A percentile compares a stretch with the other conserved stretches of the same genome.
phyloP scores from a whole-genome alignment of 2,113 vertebrate genomes.

The Strix uralensis region DNA sequence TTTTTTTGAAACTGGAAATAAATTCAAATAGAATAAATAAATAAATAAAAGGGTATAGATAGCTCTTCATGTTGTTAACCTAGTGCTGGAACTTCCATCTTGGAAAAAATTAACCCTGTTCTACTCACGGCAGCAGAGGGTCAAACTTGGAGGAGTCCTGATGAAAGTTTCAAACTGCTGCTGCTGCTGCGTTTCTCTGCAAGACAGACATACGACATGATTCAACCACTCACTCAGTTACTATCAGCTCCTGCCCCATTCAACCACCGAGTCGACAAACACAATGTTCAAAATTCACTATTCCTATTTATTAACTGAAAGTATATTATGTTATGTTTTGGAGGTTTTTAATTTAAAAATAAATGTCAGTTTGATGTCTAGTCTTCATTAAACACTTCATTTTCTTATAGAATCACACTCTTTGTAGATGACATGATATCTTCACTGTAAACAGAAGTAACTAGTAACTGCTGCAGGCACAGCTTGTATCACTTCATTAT shows the following conservation, averaged over 20 bases:
- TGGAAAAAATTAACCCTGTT: not conserved
- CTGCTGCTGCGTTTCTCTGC: not conserved
- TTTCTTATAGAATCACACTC: not conserved
- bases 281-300: not conserved
- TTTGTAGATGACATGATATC: not conserved
- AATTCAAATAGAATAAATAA: not conserved
- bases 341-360: not conserved
- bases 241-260: not conserved
- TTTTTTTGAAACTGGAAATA: not conserved
- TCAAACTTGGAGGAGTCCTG: not conserved
- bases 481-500: not conserved
- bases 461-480: not conserved
- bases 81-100: not conserved
- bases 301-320: not conserved
- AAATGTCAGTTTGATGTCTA: not conserved
- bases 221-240: not conserved
- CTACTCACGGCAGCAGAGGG: not conserved
- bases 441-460: not conserved
- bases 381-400: not conserved
- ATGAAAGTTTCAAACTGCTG: not conserved
- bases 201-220: rapidly evolving
- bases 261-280: rapidly evolving
- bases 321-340: rapidly evolving
- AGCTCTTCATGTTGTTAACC: not conserved
- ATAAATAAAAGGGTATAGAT: not conserved